Evolutionary conservation across 1,140 invertebrate genomes (phyloP).

Genomic region (Cotesia chilonis): DNA sequence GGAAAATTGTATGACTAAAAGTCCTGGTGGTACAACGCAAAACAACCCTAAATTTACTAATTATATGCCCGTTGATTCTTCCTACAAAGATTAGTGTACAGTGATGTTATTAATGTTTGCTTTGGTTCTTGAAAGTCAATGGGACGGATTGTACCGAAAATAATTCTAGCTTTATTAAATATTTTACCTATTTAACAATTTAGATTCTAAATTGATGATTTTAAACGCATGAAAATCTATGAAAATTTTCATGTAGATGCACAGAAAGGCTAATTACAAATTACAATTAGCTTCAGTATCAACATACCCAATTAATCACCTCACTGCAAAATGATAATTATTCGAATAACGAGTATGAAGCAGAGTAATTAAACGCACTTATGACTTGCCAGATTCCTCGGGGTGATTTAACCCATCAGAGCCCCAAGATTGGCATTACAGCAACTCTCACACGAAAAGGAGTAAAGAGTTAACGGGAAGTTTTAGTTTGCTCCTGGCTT

Average conservation of each 20-base stretch:
- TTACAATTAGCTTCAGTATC: background rate
- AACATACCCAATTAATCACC: too few relatives aligned
- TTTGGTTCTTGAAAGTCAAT: too few relatives aligned
- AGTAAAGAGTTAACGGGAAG: constrained; percentile 26
- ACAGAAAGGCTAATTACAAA: background rate
- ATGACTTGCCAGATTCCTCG: constrained; percentile 13
- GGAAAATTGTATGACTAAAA: too few relatives aligned
- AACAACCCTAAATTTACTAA: too few relatives aligned
- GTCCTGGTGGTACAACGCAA: too few relatives aligned
- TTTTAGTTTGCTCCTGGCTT: constrained; percentile 45
- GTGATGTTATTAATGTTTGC: too few relatives aligned
- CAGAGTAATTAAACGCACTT: constrained; percentile 18
- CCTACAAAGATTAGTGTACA: too few relatives aligned
- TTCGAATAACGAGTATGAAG: background rate
- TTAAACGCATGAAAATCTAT: background rate
- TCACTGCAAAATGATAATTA: background rate
- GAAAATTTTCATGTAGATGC: background rate
- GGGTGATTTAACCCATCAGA: constrained; percentile 4
- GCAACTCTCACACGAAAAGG: constrained; percentile 10
- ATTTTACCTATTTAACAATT: background rate
- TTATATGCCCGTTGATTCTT: too few relatives aligned
- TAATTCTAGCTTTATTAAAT: too few relatives aligned
- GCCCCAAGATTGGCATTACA: constrained; percentile 12
- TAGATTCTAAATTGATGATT: background rate
- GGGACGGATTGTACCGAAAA: too few relatives aligned